Conservation (phyloP, 2,888 invertebrate species). For the Desoria tigrina region DNA sequence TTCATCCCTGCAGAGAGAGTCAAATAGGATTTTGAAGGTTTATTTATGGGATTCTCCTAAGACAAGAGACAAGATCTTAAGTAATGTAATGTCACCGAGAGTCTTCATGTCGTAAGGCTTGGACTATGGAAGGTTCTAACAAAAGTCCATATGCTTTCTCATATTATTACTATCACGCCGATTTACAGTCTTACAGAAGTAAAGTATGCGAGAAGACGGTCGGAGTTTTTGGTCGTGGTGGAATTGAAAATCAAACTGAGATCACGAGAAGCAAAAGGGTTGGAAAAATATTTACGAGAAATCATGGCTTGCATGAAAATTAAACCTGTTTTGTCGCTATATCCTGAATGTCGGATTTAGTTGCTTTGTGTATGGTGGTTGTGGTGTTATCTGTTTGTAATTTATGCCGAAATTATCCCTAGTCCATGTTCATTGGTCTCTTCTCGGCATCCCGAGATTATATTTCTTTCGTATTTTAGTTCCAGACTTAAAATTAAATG, state of each 20-base stretch:
- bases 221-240: neutral
- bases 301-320: slow-evolving; percentile 9
- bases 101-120: slow-evolving; percentile 2
- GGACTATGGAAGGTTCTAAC: slow-evolving; percentile 1
- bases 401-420: neutral
- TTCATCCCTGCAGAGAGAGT: slow-evolving; percentile 20
- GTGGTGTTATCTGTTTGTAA: slow-evolving; percentile 9
- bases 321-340: slow-evolving; percentile 7
- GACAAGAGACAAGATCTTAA: slow-evolving; percentile 19
- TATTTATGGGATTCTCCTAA: slow-evolving; percentile 17
- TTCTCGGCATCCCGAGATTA: too few species aligned
- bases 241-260: neutral
- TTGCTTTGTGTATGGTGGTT: neutral
- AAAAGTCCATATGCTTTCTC: neutral
- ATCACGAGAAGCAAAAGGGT: neutral
- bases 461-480: too few species aligned
- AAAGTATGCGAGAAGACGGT: too few species aligned
- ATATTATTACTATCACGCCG: neutral
- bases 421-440: neutral
- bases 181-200: neutral
- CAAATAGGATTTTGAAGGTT: slow-evolving; percentile 1
- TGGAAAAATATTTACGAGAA: slow-evolving; percentile 10
- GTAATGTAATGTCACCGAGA: slow-evolving; percentile 11
- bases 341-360: slow-evolving; percentile 4
- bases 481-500: too few species aligned